Base-by-base conservation (phyloP, 2,113 vertebrate species). In the Odobenus rosmarus region DNA sequence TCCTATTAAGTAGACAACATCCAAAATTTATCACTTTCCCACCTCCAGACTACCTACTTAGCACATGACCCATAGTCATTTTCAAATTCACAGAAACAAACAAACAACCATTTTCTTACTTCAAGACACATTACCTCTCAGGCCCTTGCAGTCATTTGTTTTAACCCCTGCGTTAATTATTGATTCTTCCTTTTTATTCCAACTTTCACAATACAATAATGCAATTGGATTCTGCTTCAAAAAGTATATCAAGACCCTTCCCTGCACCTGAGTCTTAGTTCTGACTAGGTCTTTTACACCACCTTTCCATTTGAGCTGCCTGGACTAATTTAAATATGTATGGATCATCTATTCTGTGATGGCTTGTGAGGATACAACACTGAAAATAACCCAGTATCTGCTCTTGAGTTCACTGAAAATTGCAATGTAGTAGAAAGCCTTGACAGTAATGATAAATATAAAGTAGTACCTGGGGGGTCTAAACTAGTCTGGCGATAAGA, bases 81-180 rank as follows among this genome's bases (percentile, higher is more conserved):
- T 76, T 90, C 62, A 49, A 24, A 69, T 61, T 61, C 21, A 92
- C 28, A 77, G 31, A 96, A n/a, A 95, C 18, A n/a, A 86, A 49
- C 23, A 46, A 76, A 1, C 36, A 69, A 72, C 42, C 2, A 67
- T 61, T n/a, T 23, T 55, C 39, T 5, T 69, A 19, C 24, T 46
- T 51, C n/a, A 33, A 81, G 36, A n/a, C 8, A 23, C 18, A 69
- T 51, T 84, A 39, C 15, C 16, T 71, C 5, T 39, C 16, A 91
- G 23, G 16, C 12, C 33, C 42, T 72, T 79, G 18, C 28, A 49
- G 31, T 90, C 28, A 53, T 69, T 26, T 42, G 53, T 81, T 71
- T 87, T 67, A 81, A 86, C 8, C 6, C 16, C 10, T 26, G 5
- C 8, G 53, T 84, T 88, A 83, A 61, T 36, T 39, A 88, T 80